phyloP scores from a whole-genome alignment of 2,797 vertebrate species.

The Craterocephalus amniculus region DNA sequence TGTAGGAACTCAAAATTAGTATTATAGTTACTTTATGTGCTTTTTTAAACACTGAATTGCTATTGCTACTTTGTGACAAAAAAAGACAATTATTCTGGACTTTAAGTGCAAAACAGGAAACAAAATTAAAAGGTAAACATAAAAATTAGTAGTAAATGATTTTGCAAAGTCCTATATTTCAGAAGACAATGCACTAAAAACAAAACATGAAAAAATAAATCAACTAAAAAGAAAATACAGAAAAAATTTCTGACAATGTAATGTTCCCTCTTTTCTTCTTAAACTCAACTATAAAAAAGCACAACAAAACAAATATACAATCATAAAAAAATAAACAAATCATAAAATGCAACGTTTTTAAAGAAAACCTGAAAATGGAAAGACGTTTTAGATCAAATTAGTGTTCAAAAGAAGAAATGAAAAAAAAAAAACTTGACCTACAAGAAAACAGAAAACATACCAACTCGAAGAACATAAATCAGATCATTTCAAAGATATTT shows the following conservation, averaged over 20 bases:
- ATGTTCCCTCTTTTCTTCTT: too few species aligned
- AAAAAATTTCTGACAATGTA: too few species aligned
- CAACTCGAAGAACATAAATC: background rate
- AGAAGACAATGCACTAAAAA: background rate
- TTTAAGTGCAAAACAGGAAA: background rate
- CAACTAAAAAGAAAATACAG: background rate
- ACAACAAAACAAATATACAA: too few species aligned
- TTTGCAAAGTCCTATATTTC: background rate
- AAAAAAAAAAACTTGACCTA: background rate
- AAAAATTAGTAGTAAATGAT: background rate
- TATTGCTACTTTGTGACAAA: background rate
- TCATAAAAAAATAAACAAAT: too few species aligned
- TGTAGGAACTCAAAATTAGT: conserved; percentile 28
- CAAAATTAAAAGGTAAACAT: background rate
- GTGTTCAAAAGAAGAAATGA: background rate
- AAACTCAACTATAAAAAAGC: too few species aligned
- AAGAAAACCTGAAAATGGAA: background rate
- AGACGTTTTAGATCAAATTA: background rate
- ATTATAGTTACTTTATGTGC: background rate
- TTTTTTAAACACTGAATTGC: background rate
- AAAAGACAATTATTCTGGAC: too few species aligned
- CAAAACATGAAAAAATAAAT: background rate
- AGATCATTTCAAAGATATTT: background rate
- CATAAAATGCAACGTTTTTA: too few species aligned
- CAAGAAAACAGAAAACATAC: too few species aligned